Evolutionary conservation across 2,113 vertebrate species (phyloP).

Genomic region (Limanda limanda): DNA sequence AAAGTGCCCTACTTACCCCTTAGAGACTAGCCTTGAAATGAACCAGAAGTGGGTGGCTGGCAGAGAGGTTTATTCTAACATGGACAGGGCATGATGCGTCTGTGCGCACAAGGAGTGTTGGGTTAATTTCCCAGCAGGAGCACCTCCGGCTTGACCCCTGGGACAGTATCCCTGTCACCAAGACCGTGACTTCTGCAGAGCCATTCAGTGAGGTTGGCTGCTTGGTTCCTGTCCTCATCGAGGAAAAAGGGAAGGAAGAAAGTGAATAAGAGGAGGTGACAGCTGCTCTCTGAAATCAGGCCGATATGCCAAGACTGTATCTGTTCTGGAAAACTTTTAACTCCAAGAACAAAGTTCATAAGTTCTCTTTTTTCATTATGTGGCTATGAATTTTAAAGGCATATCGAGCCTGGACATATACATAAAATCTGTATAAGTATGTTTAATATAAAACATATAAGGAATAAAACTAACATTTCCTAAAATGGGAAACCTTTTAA

Average conservation of each 20-base stretch:
- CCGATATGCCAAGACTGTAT: too few relatives aligned
- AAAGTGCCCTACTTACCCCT: slow-evolving; percentile 51
- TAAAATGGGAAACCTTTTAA: too few relatives aligned
- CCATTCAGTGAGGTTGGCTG: background rate
- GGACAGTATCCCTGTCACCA: background rate
- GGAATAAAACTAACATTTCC: too few relatives aligned
- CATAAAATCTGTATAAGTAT: too few relatives aligned
- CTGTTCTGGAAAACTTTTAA: too few relatives aligned
- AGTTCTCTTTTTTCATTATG: background rate
- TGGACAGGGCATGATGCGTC: background rate
- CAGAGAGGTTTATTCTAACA: slow-evolving; percentile 18
- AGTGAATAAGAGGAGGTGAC: background rate
- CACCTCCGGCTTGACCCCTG: background rate
- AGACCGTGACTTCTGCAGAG: background rate
- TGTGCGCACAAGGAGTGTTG: background rate
- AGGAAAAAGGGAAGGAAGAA: background rate
- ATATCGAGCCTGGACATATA: too few relatives aligned
- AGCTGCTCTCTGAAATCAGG: too few relatives aligned
- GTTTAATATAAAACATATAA: too few relatives aligned
- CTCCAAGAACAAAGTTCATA: too few relatives aligned
- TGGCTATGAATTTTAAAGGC: too few relatives aligned
- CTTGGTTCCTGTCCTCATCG: background rate
- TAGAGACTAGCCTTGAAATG: slow-evolving; percentile 38
- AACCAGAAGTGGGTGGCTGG: slow-evolving; percentile 53
- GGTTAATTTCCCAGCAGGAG: slow-evolving; percentile 22